phyloP scores from a whole-genome alignment of 2,113 vertebrate genomes.

The Scomber scombrus region DNA sequence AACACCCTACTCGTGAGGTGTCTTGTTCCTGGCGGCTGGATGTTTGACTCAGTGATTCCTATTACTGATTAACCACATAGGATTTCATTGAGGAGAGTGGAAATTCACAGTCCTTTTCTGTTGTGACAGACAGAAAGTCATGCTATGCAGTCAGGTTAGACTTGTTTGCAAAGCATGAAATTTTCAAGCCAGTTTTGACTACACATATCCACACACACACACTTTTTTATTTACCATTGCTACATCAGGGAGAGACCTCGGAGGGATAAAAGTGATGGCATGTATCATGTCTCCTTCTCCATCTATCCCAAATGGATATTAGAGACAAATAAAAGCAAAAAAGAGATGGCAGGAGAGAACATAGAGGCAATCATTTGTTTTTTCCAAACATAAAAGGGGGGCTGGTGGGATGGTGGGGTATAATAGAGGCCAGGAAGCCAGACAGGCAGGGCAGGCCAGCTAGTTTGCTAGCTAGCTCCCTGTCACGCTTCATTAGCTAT shows the following conservation, averaged over 20 bases:
- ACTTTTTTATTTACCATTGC: slow-evolving; percentile 44
- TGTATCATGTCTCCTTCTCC: slow-evolving; percentile 2
- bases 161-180: slow-evolving; percentile 25
- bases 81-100: slow-evolving; percentile 42
- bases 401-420: slow-evolving; percentile 22
- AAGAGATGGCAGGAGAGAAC: slow-evolving; percentile 8
- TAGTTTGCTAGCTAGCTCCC: slow-evolving; percentile 52
- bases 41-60: slow-evolving; percentile 67
- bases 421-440: slow-evolving; percentile 65
- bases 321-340: slow-evolving; percentile 8
- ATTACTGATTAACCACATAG: slow-evolving; percentile 68
- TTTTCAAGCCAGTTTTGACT: slow-evolving; percentile 18
- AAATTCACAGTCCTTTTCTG: slow-evolving; percentile 48
- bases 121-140: neutral
- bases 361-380: slow-evolving; percentile 23
- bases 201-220: slow-evolving; percentile 8
- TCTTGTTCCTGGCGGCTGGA: slow-evolving; percentile 60
- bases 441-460: slow-evolving; percentile 57
- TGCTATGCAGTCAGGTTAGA: slow-evolving; percentile 42
- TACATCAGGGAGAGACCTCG: slow-evolving; percentile 11
- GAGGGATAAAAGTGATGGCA: neutral
- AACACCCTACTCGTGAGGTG: slow-evolving; percentile 49
- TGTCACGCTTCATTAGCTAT: slow-evolving; percentile 72
- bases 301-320: neutral
- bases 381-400: slow-evolving; percentile 15